These are phyloP conservation scores for Corythoichthys intestinalis DNA, from an alignment of 2,113 vertebrate species.

Conservation along the genomic window DNA sequence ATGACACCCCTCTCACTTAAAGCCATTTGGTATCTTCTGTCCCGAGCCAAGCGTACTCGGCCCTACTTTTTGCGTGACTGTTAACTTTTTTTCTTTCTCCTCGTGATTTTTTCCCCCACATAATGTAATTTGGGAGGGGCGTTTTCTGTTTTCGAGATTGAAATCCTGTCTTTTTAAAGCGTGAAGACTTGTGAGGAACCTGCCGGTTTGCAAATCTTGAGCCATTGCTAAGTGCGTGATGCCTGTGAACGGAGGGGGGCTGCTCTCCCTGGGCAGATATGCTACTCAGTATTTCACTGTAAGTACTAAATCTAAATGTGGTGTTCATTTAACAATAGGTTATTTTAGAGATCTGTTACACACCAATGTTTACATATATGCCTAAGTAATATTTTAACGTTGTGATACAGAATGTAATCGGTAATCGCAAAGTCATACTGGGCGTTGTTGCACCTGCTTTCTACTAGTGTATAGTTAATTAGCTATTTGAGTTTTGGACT, in stretches of 20 bases:
- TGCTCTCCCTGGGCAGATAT: conserved; percentile 57
- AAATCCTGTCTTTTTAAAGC: neutral
- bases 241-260: conserved; percentile 62
- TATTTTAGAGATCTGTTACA: no score
- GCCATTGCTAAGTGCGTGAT: conserved; percentile 63
- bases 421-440: neutral
- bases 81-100: conserved; percentile 8
- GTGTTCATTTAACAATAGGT: no score
- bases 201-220: conserved; percentile 9
- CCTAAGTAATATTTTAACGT: neutral
- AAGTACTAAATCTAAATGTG: conserved; percentile 17
- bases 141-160: neutral
- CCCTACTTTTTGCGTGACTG: conserved; percentile 28
- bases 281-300: conserved; percentile 51
- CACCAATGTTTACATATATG: neutral
- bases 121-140: neutral
- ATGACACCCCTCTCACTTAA: neutral
- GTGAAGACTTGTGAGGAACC: neutral
- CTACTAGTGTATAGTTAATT: neutral
- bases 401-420: neutral
- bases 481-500: neutral
- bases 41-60: conserved; percentile 31
- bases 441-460: conserved; percentile 8
- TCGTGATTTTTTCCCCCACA: neutral
- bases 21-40: conserved; percentile 36